Base-by-base conservation (phyloP, 2,113 vertebrate genomes). In the Synodontis membranacea region DNA sequence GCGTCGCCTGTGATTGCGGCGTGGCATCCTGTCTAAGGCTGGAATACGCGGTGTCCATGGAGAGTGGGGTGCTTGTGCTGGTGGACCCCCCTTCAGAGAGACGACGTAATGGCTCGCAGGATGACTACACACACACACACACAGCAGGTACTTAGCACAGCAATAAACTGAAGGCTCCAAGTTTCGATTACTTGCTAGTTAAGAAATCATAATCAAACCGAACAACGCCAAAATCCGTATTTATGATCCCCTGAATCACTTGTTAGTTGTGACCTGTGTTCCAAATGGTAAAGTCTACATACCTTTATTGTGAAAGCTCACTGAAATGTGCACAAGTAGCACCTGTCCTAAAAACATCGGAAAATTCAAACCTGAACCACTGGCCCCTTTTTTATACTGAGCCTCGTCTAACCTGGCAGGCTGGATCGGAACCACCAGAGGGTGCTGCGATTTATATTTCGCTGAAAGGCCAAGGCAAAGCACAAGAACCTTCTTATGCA, bases 11-110 rank as follows among this genome's bases (percentile, higher is more conserved):
- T 8, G 83, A 84, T 8, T 74, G 83, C 12, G 83, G 83, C 0
- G 83, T 84, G 54, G 83, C 34, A n/a, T 99, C 98, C 80, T 97
- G 97, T 88, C 96, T 96, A 80, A 96, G 94, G 93, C 97, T 99
- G 93, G 97, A 98, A 91, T 98, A 99, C 78, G 97, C 97, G 0
- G 98, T 99, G 93, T 99, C 98, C 6, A 96, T 94, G 88, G 97
- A 99, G 89, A 97, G 95, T 0, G 98, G 98, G 0, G 98, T 99
- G 66, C 93, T 94, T 76, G 96, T 96, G 23, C 96, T 97, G 87
- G 95, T 93, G 74, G 95, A 90, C 75, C 92, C 93, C 48, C 95
- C 94, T 90, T 99, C 98, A 0, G 94, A 94, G 81, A 95, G 89
- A 84, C 94, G 91, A 91, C 98, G 97, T 92, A 97, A 93, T 39